Percentiles rank a stretch among this genome's conserved stretches.
Evolutionary conservation across 2,888 invertebrate species (phyloP).

Genomic region (Melanophora roralis): DNA sequence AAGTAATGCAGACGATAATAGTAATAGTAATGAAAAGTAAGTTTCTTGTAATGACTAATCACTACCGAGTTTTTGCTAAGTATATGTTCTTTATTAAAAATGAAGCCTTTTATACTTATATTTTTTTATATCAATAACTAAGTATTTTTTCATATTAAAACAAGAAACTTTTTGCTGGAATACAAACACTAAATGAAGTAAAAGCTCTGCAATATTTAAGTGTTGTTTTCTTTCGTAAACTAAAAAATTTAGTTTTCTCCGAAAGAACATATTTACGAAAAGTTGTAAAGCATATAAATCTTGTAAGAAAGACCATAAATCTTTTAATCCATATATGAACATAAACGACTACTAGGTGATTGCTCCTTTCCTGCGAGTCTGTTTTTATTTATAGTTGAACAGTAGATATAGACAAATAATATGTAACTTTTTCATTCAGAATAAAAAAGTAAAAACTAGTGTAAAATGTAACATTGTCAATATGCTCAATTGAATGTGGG

Average conservation of each 20-base stretch:
- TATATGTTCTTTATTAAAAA: no score
- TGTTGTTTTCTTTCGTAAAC: no score
- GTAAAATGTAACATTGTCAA: conserved; percentile 56
- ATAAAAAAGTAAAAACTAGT: conserved; percentile 33
- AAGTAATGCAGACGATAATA: no score
- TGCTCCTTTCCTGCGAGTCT: conserved; percentile 21
- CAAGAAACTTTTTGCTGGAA: no score
- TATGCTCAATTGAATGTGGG: conserved; percentile 60
- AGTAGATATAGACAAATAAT: conserved; percentile 58
- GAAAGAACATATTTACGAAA: conserved; percentile 56
- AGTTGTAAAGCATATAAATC: conserved; percentile 63
- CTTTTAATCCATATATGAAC: conserved; percentile 52
- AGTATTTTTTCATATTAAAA: no score
- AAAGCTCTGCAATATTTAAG: conserved; percentile 31
- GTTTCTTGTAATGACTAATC: no score
- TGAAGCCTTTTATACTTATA: no score
- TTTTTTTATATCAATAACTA: no score
- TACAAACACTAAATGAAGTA: neutral
- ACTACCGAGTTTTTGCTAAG: no score
- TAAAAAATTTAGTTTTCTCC: neutral
- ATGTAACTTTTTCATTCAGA: conserved; percentile 11
- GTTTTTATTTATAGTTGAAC: neutral
- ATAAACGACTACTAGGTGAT: conserved; percentile 49
- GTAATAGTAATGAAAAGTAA: no score
- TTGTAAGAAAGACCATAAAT: conserved; percentile 64